Evolutionary conservation across 1,140 invertebrate genomes (phyloP).

Genomic region (Penaeus chinensis): DNA sequence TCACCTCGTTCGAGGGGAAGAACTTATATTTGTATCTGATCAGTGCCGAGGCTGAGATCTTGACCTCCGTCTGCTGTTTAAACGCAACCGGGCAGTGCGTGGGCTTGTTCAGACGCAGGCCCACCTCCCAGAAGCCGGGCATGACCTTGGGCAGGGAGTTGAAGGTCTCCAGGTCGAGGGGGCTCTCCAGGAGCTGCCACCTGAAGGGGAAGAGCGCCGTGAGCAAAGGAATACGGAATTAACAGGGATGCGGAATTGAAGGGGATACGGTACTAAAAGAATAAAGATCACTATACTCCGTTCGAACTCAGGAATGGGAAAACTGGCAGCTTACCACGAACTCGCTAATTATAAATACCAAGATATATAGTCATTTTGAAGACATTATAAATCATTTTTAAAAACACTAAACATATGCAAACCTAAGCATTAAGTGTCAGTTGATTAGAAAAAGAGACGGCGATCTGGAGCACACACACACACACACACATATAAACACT

Average conservation of each 20-base stretch:
- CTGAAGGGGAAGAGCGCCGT: conserved; percentile 62
- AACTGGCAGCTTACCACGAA: no score
- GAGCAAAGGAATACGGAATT: background rate
- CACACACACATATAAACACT: no score
- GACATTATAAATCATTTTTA: no score
- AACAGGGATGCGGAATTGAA: background rate
- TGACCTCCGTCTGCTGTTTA: conserved; percentile 60
- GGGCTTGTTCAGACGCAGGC: conserved; percentile 62
- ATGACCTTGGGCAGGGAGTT: conserved; percentile 70
- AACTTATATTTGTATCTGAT: conserved; percentile 65
- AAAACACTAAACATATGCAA: no score
- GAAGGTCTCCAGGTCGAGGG: conserved; percentile 71
- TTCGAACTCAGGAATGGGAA: no score
- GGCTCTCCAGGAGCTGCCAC: conserved; percentile 72
- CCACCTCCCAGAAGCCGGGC: conserved; percentile 67
- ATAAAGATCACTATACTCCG: no score
- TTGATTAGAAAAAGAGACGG: no score
- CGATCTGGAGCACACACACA: no score
- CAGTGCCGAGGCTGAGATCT: conserved; percentile 37
- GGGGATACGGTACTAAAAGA: background rate
- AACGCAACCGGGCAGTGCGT: conserved; percentile 53
- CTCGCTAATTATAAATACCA: no score
- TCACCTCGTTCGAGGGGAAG: conserved; percentile 59
- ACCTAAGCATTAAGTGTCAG: no score
- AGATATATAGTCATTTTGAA: no score